Percentiles rank a stretch among this genome's conserved stretches.
These are phyloP conservation scores for Sinocyclocheilus anshuiensis DNA, from an alignment of 2,113 vertebrate genomes.

Conservation along the genomic window DNA sequence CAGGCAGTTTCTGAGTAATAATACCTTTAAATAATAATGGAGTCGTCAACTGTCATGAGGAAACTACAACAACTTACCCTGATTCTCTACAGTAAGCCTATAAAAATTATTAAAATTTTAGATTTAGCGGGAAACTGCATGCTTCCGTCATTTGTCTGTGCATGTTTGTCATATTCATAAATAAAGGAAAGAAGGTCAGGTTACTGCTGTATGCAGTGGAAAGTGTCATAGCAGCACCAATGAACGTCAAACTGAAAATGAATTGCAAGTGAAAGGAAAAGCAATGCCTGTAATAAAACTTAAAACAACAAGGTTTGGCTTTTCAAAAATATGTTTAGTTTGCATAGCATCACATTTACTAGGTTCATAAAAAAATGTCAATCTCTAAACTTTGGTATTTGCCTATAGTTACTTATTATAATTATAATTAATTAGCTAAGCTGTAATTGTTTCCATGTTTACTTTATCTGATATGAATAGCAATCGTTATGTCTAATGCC, in stretches of 20 bases:
- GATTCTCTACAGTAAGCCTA: background rate
- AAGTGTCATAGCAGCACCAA: too few species aligned
- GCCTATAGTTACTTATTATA: background rate
- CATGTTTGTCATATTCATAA: background rate
- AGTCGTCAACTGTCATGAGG: slow-evolving; percentile 10
- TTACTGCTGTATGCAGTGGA: background rate
- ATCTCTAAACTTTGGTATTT: background rate
- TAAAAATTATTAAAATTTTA: background rate
- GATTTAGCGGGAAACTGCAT: background rate
- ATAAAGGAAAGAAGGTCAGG: background rate
- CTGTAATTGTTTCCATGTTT: background rate
- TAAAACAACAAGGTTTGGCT: too few species aligned
- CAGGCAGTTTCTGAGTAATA: slow-evolving; percentile 33
- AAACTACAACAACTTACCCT: background rate
- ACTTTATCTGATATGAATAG: background rate
- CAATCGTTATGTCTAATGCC: background rate
- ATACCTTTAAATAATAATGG: slow-evolving; percentile 5
- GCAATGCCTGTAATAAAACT: background rate
- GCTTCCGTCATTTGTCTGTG: background rate
- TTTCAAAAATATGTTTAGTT: too few species aligned
- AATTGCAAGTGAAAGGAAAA: too few species aligned
- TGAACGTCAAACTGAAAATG: too few species aligned
- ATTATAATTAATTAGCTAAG: background rate
- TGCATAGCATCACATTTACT: too few species aligned
- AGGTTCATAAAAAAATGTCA: too few species aligned